Conservation (phyloP, 2,797 vertebrate genomes). For the Lagodon rhomboides region DNA sequence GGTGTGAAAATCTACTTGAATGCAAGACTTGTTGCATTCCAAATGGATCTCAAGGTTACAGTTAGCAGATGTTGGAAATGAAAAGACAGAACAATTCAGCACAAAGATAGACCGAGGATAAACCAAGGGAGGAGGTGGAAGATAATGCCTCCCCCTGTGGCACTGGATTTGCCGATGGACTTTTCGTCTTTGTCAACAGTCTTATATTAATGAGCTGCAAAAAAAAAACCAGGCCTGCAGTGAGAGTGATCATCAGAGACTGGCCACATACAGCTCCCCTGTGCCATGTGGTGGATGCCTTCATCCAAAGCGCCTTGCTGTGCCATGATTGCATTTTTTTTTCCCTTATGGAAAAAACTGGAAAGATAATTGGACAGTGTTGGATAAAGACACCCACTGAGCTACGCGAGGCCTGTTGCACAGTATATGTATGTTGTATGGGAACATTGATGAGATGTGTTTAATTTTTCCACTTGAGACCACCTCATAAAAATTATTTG, state of each 20-base stretch:
- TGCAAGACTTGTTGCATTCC: slow-evolving; percentile 33
- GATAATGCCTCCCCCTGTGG: slow-evolving; percentile 44
- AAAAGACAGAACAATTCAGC: slow-evolving; percentile 28
- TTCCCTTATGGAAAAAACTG: slow-evolving; percentile 4
- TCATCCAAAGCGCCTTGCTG: slow-evolving; percentile 14
- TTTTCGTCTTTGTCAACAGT: slow-evolving; percentile 48
- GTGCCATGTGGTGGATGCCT: slow-evolving; percentile 32
- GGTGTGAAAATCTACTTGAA: slow-evolving; percentile 33
- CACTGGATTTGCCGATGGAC: slow-evolving; percentile 45
- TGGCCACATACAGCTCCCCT: slow-evolving; percentile 23
- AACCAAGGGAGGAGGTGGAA: slow-evolving; percentile 25
- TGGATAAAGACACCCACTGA: slow-evolving; percentile 6
- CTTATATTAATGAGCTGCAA: slow-evolving; percentile 52
- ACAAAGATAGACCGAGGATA: slow-evolving; percentile 29
- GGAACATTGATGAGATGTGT: not conserved
- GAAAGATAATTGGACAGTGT: slow-evolving; percentile 34
- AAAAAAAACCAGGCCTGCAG: slow-evolving; percentile 27
- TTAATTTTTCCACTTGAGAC: slow-evolving; percentile 1
- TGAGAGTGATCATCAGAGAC: slow-evolving; percentile 55
- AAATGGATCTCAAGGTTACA: slow-evolving; percentile 38
- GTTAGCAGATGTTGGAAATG: slow-evolving; percentile 40
- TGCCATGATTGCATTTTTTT: slow-evolving; percentile 29
- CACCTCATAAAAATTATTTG: too few relatives aligned
- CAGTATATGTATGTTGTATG: not conserved
- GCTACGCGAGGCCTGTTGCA: not conserved